A percentile compares a stretch with the other conserved stretches of the same genome.
These are phyloP conservation scores for Caenorhabditis inopinata DNA, from an alignment of 1,140 invertebrate genomes.

Conservation along the genomic window DNA sequence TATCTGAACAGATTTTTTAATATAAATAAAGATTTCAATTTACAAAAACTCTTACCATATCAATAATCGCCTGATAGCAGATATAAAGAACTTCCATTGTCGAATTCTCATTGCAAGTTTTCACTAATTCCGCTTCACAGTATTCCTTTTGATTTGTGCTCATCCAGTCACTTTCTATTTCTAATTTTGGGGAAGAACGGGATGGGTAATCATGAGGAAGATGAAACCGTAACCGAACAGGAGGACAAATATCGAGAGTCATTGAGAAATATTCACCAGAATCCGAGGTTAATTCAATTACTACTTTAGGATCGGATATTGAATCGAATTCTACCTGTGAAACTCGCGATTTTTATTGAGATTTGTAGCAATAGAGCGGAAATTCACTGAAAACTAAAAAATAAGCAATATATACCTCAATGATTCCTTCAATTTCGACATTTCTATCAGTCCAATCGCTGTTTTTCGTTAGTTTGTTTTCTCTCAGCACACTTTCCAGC, in stretches of 20 bases:
- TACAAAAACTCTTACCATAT: background rate
- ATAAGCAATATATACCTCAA: background rate
- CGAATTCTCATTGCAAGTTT: slow-evolving; percentile 4
- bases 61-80: background rate
- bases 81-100: background rate
- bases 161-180: slow-evolving; percentile 3
- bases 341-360: no score
- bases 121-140: background rate
- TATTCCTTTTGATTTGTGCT: background rate
- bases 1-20: background rate
- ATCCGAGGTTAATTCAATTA: background rate
- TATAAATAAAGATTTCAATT: background rate
- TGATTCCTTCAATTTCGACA: background rate
- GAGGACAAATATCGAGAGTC: background rate
- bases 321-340: slow-evolving; percentile 9
- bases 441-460: background rate
- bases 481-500: slow-evolving; percentile 13
- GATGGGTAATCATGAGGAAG: background rate
- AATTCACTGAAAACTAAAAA: no score
- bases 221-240: background rate
- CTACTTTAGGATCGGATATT: background rate
- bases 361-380: no score
- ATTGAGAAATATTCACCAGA: background rate
- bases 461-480: background rate
- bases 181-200: background rate